A percentile compares a stretch with the other conserved stretches of the same genome.
Conservation (phyloP, 2,113 vertebrate genomes). For the Forbesichthys agassizii region DNA sequence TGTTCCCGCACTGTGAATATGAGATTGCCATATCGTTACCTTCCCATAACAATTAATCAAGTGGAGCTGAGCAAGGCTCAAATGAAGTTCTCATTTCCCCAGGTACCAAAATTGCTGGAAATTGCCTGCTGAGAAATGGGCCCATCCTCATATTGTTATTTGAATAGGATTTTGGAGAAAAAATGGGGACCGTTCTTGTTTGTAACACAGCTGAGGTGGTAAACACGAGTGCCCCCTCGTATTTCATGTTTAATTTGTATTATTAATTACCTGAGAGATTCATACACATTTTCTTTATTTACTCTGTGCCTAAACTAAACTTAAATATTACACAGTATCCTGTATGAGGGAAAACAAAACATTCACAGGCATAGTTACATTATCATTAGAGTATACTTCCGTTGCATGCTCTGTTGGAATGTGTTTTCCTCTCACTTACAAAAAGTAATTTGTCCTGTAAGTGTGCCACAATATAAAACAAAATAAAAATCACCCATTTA, state of each 20-base stretch:
- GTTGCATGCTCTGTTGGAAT: no score
- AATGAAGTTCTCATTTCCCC: conserved; percentile 62
- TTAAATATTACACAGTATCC: no score
- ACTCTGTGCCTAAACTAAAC: neutral
- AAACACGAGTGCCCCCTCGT: conserved; percentile 18
- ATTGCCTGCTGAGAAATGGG: conserved; percentile 68
- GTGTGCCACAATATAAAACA: no score
- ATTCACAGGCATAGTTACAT: no score
- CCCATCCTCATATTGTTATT: conserved; percentile 48
- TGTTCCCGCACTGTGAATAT: conserved; percentile 63
- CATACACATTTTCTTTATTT: conserved; percentile 27
- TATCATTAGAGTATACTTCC: no score
- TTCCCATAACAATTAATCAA: conserved; percentile 76
- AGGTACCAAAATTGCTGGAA: conserved; percentile 58
- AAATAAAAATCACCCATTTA: no score
- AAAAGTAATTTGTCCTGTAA: no score
- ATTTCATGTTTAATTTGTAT: neutral
- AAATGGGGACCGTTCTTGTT: conserved; percentile 23
- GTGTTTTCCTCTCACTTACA: no score
- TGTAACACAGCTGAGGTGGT: conserved; percentile 21
- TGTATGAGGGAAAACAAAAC: no score
- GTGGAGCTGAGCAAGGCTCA: conserved; percentile 55
- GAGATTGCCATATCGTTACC: conserved; percentile 70
- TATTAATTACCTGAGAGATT: conserved; percentile 45
- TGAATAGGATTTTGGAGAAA: conserved; percentile 38